Evolutionary conservation across 2,113 vertebrate species (phyloP), one percentile per base, ranked within the genome.

Genomic region (Prionailurus viverrinus): DNA sequence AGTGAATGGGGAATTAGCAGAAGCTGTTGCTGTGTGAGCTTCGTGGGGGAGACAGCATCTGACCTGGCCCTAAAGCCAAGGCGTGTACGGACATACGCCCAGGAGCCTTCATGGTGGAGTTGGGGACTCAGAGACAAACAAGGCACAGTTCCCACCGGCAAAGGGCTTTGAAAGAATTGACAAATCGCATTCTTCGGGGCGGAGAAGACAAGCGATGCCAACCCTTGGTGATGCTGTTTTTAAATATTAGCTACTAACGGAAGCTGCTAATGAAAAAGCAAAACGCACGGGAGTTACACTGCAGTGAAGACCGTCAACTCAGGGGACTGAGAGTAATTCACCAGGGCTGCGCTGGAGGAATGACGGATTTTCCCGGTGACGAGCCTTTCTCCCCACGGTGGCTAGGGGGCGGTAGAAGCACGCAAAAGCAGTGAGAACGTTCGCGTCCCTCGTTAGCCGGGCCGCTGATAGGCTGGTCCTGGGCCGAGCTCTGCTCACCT

Each of bases 371-470:
- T 89, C 31, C 6, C 25, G 11, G 51, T 71, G 41, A 89, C 45
- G 39, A 3, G 7, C 25, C 36, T 73, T 95, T 89, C 89, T 45
- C 71, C 27, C 1, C 0, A 0, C 0, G 1, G 33, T 55, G 63
- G 84, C 97, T 95, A 97, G 97, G 83, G 94, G 98, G 94, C 68
- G 12, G 51, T 19, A 91, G 86, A 95, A 61, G 89, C 88, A 81
- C 4, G 8, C 82, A 33, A 15, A 92, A 82, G 29, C 45, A 4
- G 4, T 3, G 7, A 79, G 16, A 39, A 36, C 13, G 29, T n/a
- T 15, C 4, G 7, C 0, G 0, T 33, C 12, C 63, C 0, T 0
- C 0, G 39, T 19, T 2, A 3, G 25, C 7, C 3, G 23, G 6
- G 51, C 39, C 14, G 33, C 21, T 10, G 13, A 4, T n/a, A 10